Evolutionary conservation across 2,888 invertebrate genomes (phyloP), one percentile per base, ranked within the genome.

Genomic region (Scaptomyza caliginosa): DNA sequence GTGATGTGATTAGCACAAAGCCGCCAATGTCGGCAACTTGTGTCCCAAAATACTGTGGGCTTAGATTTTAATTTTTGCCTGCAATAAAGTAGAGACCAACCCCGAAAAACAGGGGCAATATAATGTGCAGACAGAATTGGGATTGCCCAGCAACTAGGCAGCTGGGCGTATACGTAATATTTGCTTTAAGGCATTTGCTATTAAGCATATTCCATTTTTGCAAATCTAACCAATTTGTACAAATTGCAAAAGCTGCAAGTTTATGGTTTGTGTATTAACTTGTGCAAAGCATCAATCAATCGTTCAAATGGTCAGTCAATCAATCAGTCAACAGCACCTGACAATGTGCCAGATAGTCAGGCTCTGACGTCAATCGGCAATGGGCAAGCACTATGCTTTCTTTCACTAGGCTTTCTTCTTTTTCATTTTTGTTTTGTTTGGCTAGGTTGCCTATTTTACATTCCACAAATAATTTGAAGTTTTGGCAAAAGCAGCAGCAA

Each of bases 1-100:
- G 80, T 80, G 80, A 86, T 83, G 86, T 86, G 86, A 80, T 80
- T 80, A 86, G 81, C 65, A 64, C 67, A 83, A 83, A 76, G 86
- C 80, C 75, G 48, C 52, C 72, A 57, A 51, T 52, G 59, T 55
- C 42, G 30, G 58, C 51, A 49, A 54, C 52, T 43, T 54, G 43
- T 46, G 56, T 34, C 34, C 51, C 21, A 10, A 74, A 77, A 65
- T 69, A 77, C 51, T 24, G 51, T 40, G 46, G 77, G 86, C 80
- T 86, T 86, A 86, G 86, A 80, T 80, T 80, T 86, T 80, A 83
- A 86, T 80, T 80, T 80, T 83, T 70, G 69, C 36, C 67, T 40
- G 66, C 66, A 66, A 83, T 83, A 73, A 80, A 83, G 66, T 24
- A 55, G 50, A 4, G 10, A 30, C 21, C 49, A 46, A 2, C 19